Evolutionary conservation across 1,140 invertebrate species (phyloP), one percentile per base, ranked within the genome.

Genomic region (Drosophila lacertosa): DNA sequence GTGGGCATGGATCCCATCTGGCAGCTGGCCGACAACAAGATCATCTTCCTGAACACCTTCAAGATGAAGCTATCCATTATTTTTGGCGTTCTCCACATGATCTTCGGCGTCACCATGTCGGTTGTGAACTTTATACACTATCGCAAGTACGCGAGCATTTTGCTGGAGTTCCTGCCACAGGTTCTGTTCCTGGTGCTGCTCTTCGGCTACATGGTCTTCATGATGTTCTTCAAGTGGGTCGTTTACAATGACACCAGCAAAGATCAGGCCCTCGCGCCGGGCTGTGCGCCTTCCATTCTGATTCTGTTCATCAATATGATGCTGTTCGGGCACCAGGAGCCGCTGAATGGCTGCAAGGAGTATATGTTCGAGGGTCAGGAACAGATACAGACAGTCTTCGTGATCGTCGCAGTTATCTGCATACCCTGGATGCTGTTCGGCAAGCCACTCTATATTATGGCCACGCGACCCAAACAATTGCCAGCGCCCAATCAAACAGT

Each of bases 31-130:
- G 93, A 95, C 54, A 99, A 99, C 92, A 99, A 99, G 50, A 98
- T 99, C 74, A 96, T 97, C 40, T 99, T 99, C 92, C 92, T 98
- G 18, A 99, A 99, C 92, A 98, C 98, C 0, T 98, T 97, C 92
- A 99, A 99, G 93, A 99, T 99, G 99, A 99, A 99, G 91, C 92
- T 99, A 26, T 99, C 98, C 10, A 97, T 99, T 59, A 98, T 99
- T 65, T 95, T 99, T 86, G 98, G 98, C 16, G 97, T 99, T 0
- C 77, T 95, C 53, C 98, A 99, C 91, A 99, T 99, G 98, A 93
- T 97, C 42, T 99, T 99, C 91, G 98, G 98, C 33, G 95, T 99
- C 2, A 93, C 93, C 74, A 94, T 99, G 80, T 97, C 96, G 80
- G 93, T 98, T 26, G 93, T 96, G 37, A 99, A 99, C 92, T 97